Percentiles rank a stretch among this genome's conserved stretches.
These are phyloP conservation scores for Nineta flava DNA, from an alignment of 2,888 invertebrate genomes.

Conservation along the genomic window DNA sequence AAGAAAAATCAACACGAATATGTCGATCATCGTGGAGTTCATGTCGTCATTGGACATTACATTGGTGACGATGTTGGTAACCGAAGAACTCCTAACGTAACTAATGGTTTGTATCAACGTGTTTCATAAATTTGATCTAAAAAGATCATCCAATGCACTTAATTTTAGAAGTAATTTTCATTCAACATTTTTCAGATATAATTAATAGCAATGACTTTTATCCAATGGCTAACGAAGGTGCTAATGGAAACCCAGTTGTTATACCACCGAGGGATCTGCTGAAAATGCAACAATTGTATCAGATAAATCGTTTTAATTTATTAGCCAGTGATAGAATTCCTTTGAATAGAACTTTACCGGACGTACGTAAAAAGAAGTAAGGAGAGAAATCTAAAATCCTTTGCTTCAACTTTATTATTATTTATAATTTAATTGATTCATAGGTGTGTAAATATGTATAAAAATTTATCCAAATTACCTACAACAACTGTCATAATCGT, in stretches of 20 bases:
- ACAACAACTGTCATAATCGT: slow-evolving; percentile 87
- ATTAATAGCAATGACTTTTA: slow-evolving; percentile 63
- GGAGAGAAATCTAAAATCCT: slow-evolving; percentile 9
- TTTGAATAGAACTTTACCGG: slow-evolving; percentile 67
- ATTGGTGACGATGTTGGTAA: slow-evolving; percentile 49
- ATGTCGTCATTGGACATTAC: slow-evolving; percentile 78
- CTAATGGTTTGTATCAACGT: slow-evolving; percentile 29
- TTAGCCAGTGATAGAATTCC: slow-evolving; percentile 79
- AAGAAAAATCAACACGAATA: slow-evolving; percentile 49
- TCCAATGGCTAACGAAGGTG: slow-evolving; percentile 58
- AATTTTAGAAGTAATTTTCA: neutral
- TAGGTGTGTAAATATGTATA: slow-evolving; percentile 46
- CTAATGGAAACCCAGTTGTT: slow-evolving; percentile 63
- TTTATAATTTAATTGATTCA: neutral
- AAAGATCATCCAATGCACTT: neutral
- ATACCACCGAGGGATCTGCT: slow-evolving; percentile 58
- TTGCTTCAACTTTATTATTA: neutral
- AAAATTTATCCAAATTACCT: slow-evolving; percentile 47
- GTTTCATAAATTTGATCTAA: too few species aligned
- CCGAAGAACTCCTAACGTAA: slow-evolving; percentile 46
- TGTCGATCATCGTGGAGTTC: slow-evolving; percentile 56
- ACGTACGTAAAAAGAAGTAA: slow-evolving; percentile 67
- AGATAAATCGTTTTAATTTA: slow-evolving; percentile 75
- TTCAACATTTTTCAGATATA: slow-evolving; percentile 33
- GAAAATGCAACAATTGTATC: slow-evolving; percentile 62